These are phyloP conservation scores for Latheticus oryzae DNA, from an alignment of 2,888 invertebrate species.

Conservation along the genomic window DNA sequence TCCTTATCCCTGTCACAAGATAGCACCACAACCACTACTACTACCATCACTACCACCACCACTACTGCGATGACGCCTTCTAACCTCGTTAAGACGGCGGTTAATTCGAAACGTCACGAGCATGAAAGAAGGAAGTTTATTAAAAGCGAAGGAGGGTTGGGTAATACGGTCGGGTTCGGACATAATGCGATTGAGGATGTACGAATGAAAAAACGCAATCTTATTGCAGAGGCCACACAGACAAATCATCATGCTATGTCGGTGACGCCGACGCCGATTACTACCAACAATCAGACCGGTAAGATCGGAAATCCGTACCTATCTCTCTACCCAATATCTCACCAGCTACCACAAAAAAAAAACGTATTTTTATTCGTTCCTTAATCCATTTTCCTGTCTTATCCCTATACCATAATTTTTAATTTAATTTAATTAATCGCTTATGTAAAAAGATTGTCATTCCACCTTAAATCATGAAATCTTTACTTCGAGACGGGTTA, in stretches of 20 bases:
- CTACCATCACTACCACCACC: too few species aligned
- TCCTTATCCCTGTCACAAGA: conserved; percentile 20
- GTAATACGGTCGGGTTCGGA: conserved; percentile 50
- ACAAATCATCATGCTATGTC: conserved; percentile 64
- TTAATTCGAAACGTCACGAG: conserved; percentile 72
- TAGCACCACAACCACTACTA: too few species aligned
- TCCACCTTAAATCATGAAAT: conserved; percentile 8
- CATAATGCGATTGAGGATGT: conserved; percentile 47
- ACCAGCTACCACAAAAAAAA: too few species aligned
- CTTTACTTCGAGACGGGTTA: too few species aligned
- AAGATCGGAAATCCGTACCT: conserved; percentile 64
- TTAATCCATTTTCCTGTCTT: not conserved
- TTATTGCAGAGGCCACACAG: conserved; percentile 65
- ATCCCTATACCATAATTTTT: conserved; percentile 8
- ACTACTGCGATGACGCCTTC: conserved; percentile 68
- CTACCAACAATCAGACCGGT: conserved; percentile 72
- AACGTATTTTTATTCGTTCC: conserved; percentile 18
- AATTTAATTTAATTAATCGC: conserved; percentile 30
- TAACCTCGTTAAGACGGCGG: conserved; percentile 74
- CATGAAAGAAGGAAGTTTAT: conserved; percentile 68
- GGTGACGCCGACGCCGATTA: conserved; percentile 59
- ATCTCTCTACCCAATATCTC: too few species aligned
- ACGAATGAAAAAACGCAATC: conserved; percentile 66
- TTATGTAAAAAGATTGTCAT: conserved; percentile 9
- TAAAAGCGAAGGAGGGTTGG: conserved; percentile 65